Evolutionary conservation across 2,113 vertebrate species (phyloP).

Genomic region (Capreolus pygargus): DNA sequence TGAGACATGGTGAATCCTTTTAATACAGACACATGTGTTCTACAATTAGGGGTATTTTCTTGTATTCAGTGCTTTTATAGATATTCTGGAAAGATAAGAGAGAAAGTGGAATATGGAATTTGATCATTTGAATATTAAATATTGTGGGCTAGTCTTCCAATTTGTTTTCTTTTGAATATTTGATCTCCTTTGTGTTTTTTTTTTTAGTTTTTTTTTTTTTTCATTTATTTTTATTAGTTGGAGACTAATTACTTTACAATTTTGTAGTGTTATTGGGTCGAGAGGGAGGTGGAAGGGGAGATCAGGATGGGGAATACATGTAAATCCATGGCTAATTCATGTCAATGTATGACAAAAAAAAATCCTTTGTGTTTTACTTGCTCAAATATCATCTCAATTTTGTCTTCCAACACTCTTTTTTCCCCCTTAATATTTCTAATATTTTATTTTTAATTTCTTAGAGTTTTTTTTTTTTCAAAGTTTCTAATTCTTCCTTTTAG

Average conservation of each 20-base stretch:
- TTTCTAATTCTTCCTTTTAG: background rate
- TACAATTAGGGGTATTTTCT: background rate
- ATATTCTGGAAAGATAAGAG: background rate
- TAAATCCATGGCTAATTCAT: too few relatives aligned
- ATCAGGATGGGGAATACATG: too few relatives aligned
- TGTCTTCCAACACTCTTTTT: background rate
- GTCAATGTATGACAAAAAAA: too few relatives aligned
- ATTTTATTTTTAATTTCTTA: background rate
- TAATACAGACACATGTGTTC: background rate
- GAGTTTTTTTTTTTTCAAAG: background rate
- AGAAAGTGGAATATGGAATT: background rate
- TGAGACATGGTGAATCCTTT: background rate
- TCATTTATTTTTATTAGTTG: too few relatives aligned
- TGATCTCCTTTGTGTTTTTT: background rate
- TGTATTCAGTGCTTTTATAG: background rate
- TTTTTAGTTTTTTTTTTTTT: too few relatives aligned
- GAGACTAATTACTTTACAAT: too few relatives aligned
- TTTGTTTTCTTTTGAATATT: background rate
- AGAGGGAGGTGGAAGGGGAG: too few relatives aligned
- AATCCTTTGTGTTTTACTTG: background rate
- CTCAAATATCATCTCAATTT: background rate
- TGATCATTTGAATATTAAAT: background rate
- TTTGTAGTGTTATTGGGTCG: too few relatives aligned
- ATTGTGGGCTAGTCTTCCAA: background rate
- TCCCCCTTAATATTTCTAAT: background rate